These are phyloP conservation scores for Rhynchonycteris naso DNA, from an alignment of 2,797 vertebrate genomes.

Conservation along the genomic window DNA sequence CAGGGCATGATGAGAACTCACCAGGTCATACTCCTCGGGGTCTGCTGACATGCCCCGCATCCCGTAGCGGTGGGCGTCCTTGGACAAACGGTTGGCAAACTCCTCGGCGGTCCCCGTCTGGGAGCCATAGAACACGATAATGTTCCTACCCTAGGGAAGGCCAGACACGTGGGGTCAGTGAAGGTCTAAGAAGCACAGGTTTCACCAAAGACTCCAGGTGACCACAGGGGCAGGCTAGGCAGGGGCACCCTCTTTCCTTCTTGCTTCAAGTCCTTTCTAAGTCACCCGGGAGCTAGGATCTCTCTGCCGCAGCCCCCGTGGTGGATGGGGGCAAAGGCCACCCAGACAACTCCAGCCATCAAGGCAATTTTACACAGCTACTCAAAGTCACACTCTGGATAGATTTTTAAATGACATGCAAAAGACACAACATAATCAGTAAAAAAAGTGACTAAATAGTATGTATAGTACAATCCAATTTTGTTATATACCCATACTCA, in stretches of 20 bases:
- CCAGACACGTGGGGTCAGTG: not conserved
- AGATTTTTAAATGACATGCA: not conserved
- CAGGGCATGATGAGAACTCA: constrained; percentile 76
- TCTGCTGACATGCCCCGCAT: constrained; percentile 97
- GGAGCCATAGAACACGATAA: constrained; percentile 98
- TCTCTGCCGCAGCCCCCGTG: not conserved
- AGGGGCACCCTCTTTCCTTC: not conserved
- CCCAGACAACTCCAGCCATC: not conserved
- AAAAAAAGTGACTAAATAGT: not conserved
- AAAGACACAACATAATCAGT: not conserved
- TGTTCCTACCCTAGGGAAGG: constrained; percentile 90
- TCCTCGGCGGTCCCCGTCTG: constrained; percentile 98
- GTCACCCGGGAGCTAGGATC: not conserved
- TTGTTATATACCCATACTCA: not conserved
- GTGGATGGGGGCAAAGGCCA: not conserved
- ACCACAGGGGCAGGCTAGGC: not conserved
- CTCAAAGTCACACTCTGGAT: not conserved
- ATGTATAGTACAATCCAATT: not conserved
- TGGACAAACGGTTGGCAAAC: constrained; percentile 96
- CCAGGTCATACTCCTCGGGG: constrained; percentile 98
- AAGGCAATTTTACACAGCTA: not conserved
- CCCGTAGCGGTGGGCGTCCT: constrained; percentile 97
- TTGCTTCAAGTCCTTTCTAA: not conserved
- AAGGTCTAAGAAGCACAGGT: not conserved
- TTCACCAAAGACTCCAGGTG: not conserved